A percentile compares a stretch with the other conserved stretches of the same genome.
These are phyloP conservation scores for Paramormyrops kingsleyae DNA, from an alignment of 2,113 vertebrate genomes.

Conservation along the genomic window DNA sequence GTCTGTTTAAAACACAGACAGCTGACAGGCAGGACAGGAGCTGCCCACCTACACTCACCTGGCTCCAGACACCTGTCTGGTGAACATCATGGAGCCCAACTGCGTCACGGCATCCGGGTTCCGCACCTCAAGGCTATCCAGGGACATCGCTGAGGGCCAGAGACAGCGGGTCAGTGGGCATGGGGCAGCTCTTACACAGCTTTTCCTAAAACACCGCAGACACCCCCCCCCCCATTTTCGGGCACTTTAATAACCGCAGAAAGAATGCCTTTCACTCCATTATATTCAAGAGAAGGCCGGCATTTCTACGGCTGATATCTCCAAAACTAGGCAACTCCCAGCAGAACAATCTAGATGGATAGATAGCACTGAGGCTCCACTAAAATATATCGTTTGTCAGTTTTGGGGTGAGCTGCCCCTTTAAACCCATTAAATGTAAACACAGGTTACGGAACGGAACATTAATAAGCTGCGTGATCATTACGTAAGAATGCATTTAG, in stretches of 20 bases:
- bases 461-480: not conserved
- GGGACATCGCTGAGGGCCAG: slow-evolving; percentile 74
- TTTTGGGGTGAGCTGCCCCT: not conserved
- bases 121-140: slow-evolving; percentile 66
- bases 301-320: no score
- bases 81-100: slow-evolving; percentile 97
- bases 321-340: no score
- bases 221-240: not conserved
- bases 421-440: not conserved
- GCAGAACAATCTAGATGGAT: no score
- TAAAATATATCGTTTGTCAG: not conserved
- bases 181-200: not conserved
- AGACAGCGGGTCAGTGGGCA: not conserved
- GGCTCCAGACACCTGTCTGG: slow-evolving; percentile 93
- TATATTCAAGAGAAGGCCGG: not conserved
- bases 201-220: not conserved
- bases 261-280: not conserved
- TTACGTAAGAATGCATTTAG: not conserved
- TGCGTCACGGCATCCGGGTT: slow-evolving; percentile 70
- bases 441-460: not conserved
- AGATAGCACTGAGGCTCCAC: no score
- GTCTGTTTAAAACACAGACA: not conserved
- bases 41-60: slow-evolving; percentile 61
- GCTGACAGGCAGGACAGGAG: not conserved
- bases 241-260: no score